Evolutionary conservation across 2,888 invertebrate genomes (phyloP), one percentile per base, ranked within the genome.

Genomic region (Caenorhabditis afra): DNA sequence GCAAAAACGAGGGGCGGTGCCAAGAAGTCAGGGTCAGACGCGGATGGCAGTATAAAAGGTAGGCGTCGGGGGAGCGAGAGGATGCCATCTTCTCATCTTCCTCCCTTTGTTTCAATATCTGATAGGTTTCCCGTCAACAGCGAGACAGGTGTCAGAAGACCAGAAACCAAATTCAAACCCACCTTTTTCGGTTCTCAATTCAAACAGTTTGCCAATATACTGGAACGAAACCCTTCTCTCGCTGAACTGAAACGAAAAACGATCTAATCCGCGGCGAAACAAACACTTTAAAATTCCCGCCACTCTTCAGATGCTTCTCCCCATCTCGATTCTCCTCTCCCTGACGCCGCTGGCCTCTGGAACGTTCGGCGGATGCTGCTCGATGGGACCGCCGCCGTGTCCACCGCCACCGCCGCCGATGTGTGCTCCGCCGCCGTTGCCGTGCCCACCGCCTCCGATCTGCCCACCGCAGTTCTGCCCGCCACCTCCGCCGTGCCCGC

Each of bases 401-500:
- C 80, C 79, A 14, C 84, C 78, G 37, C 71, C 73, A 61, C 70
- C 70, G 0, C 77, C 83, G 18, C 82, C 82, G 44, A 76, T 81
- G 76, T 79, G 82, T 50, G 66, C 80, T 39, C 82, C 83, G 29
- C 70, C 82, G 3, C 85, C 86, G 16, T 85, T 85, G 49, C 87
- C 88, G 8, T 88, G 87, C 57, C 87, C 88, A 49, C 87, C 86
- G 12, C 87, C 86, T 16, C 86, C 85, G 45, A 74, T 84, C 35
- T 87, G 87, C 47, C 88, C 87, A 11, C 88, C 87, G 10, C 76
- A 84, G 70, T 86, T 87, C 71, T 89, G 89, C 57, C 89, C 89
- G 22, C 86, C 87, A 61, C 87, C 87, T 1, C 81, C 84, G 14
- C 75, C 81, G 20, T 87, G 87, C 58, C 87, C 87, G 66, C 85